These are phyloP conservation scores for Narcine bancroftii DNA, from an alignment of 2,113 vertebrate genomes.

Conservation along the genomic window DNA sequence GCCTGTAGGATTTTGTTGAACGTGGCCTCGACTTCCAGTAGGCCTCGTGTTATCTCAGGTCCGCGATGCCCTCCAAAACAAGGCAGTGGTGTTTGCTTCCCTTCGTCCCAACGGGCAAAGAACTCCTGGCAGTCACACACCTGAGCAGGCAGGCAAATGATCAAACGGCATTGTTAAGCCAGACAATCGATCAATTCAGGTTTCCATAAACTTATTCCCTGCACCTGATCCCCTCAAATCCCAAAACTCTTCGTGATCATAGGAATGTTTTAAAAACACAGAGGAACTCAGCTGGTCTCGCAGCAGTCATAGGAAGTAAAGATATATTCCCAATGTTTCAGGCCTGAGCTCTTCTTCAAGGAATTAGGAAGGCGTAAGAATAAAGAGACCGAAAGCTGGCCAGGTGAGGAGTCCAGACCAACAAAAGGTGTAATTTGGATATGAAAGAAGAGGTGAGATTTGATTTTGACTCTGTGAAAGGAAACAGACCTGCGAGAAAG, in stretches of 20 bases:
- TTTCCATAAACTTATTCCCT: neutral
- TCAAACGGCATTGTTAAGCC: neutral
- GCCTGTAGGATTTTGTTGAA: slow-evolving; percentile 57
- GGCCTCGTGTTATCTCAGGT: slow-evolving; percentile 54
- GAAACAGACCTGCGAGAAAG: no score
- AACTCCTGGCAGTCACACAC: slow-evolving; percentile 76
- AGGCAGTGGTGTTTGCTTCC: slow-evolving; percentile 53
- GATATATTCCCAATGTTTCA: no score
- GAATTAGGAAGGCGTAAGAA: no score
- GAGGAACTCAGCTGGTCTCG: no score
- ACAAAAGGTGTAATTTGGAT: no score
- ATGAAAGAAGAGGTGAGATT: no score
- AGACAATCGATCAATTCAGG: neutral
- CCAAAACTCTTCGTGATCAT: no score
- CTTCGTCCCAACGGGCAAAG: slow-evolving; percentile 61
- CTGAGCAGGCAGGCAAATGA: slow-evolving; percentile 46
- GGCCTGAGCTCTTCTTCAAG: no score
- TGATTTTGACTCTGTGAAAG: no score
- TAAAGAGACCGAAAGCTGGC: no score
- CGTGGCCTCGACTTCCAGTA: slow-evolving; percentile 61
- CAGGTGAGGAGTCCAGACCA: no score
- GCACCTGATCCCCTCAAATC: neutral
- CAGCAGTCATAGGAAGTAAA: no score
- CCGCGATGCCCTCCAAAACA: slow-evolving; percentile 61
- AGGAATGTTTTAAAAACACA: neutral